Evolutionary conservation across 2,888 invertebrate genomes (phyloP).

Genomic region (Brenthis hecate): DNA sequence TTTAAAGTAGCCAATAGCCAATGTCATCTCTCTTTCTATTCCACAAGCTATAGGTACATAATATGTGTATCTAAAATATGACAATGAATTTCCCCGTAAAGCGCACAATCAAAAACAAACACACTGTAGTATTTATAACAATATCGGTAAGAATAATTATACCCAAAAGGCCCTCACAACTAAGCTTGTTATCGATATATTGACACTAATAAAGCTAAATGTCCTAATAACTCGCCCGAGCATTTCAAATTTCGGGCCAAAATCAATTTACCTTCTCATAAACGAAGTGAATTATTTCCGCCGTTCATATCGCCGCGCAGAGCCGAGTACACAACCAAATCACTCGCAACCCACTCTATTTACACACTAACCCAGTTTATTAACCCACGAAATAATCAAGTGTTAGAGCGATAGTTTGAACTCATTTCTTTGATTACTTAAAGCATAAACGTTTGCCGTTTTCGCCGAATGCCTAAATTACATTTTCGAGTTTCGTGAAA

Average conservation of each 20-base stretch:
- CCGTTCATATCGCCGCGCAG: neutral
- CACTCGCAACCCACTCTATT: conserved; percentile 10
- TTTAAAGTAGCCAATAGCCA: no score
- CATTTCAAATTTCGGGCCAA: neutral
- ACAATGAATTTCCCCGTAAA: no score
- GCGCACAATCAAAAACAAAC: no score
- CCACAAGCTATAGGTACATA: no score
- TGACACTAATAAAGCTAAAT: no score
- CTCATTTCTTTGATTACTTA: neutral
- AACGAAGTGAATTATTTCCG: neutral
- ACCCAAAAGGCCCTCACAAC: no score
- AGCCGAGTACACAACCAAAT: neutral
- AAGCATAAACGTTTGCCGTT: neutral
- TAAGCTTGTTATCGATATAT: no score
- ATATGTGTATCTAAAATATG: no score
- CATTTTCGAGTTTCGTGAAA: neutral
- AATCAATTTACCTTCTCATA: neutral
- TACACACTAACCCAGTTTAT: conserved; percentile 18
- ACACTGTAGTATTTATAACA: no score
- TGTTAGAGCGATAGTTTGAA: conserved; percentile 1
- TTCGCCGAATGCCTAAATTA: neutral
- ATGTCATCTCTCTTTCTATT: no score
- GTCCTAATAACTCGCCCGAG: neutral
- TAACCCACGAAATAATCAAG: conserved; percentile 1
- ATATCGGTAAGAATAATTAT: no score